Evolutionary conservation across 1,140 invertebrate genomes (phyloP), one percentile per base, ranked within the genome.

Genomic region (Drosophila serrata): DNA sequence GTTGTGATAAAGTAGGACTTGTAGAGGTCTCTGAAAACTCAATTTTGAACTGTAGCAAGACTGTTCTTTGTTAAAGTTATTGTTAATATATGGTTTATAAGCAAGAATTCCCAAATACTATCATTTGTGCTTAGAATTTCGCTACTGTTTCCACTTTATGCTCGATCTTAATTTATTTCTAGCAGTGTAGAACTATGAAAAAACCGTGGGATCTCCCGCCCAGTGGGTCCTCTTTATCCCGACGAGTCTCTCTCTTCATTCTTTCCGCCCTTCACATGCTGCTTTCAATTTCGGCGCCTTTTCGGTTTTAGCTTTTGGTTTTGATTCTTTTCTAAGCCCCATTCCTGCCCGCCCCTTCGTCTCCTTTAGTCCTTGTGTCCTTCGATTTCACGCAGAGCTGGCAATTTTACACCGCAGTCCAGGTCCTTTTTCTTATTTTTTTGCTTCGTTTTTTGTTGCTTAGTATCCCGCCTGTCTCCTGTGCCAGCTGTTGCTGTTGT

Each of bases 351-450:
- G n/a, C 48, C 40, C n/a, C 13, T 12, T 12, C 9, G 19, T n/a
- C n/a, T 48, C 31, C 7, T 53, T 19, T 19, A 15, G 33, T 13
- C 11, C 29, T 33, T 22, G 65, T 57, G 53, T 85, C 80, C 84
- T 90, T 88, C 84, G 84, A 90, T 84, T 90, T 90, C 84, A 88
- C 84, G 84, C 84, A 90, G 84, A 70, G 84, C 81, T 90, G 80
- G 73, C 84, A 88, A 88, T 88, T 88, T 88, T 88, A 72, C 79
- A 74, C 80, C 80, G 27, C 46, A 81, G 61, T 27, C 60, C 46
- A 63, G 53, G 69, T 57, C 65, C 55, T 37, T n/a, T n/a, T n/a
- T n/a, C n/a, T n/a, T n/a, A n/a, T 72, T 46, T 15, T 5, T 5
- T 22, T 37, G 1, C 22, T 40, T 7, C 17, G 0, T 31, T 2